A percentile compares a stretch with the other conserved stretches of the same genome.
Evolutionary conservation across 1,140 invertebrate species (phyloP).

Genomic region (Periplaneta americana): DNA sequence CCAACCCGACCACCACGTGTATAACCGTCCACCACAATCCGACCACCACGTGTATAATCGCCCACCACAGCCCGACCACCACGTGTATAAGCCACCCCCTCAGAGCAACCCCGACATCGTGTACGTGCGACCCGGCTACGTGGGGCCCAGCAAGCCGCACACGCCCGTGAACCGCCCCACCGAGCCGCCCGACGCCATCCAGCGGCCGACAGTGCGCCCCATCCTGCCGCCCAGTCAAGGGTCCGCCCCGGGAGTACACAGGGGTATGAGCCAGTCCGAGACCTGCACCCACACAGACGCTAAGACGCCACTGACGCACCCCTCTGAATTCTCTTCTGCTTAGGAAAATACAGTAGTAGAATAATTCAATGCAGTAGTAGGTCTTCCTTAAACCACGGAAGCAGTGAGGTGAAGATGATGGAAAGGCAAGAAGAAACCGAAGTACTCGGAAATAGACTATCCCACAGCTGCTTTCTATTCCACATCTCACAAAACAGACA

Average conservation of each 20-base stretch:
- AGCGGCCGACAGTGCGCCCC: constrained; percentile 24
- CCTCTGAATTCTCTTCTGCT: no score
- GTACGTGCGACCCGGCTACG: not conserved
- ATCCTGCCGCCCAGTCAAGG: constrained; percentile 29
- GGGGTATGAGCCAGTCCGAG: not conserved
- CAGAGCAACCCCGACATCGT: constrained; percentile 2
- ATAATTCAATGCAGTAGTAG: no score
- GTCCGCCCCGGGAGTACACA: constrained; percentile 31
- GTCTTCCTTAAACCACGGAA: no score
- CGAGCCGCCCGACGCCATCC: not conserved
- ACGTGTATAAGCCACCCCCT: not conserved
- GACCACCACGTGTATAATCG: not conserved
- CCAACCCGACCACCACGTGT: not conserved
- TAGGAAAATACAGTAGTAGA: no score
- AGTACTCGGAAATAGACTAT: no score
- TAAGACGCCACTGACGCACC: no score
- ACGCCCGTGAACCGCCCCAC: not conserved
- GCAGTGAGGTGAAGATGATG: no score
- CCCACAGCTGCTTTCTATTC: no score
- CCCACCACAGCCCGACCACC: not conserved
- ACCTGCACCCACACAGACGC: not conserved
- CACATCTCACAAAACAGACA: no score
- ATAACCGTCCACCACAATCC: not conserved
- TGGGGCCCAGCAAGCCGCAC: not conserved
- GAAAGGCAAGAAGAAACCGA: no score